These are phyloP conservation scores for Argyra leucocephala DNA, from an alignment of 2,888 invertebrate species.

Conservation along the genomic window DNA sequence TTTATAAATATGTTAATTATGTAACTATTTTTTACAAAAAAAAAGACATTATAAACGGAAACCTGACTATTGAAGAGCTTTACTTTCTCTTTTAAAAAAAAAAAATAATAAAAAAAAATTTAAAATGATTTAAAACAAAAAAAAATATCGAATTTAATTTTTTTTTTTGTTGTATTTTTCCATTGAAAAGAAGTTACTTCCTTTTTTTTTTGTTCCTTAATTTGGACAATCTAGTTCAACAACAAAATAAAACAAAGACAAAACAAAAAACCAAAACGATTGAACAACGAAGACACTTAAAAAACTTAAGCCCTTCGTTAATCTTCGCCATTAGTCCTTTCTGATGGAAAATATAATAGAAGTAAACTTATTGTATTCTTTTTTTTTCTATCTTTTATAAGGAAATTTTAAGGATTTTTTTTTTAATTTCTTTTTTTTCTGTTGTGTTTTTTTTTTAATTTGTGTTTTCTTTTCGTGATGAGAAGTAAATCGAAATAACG, in stretches of 20 bases:
- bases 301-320: constrained; percentile 11
- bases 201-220: not conserved
- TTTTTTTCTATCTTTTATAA: constrained; percentile 2
- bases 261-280: not conserved
- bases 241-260: not conserved
- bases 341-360: not conserved
- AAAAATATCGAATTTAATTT: not conserved
- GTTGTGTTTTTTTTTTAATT: not conserved
- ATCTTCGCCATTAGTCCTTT: constrained; percentile 11
- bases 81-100: no score
- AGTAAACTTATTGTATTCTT: not conserved
- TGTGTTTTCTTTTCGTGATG: not conserved
- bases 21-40: no score
- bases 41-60: no score
- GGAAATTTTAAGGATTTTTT: not conserved
- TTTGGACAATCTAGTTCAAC: not conserved
- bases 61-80: no score
- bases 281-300: constrained; percentile 5
- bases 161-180: not conserved
- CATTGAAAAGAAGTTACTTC: not conserved
- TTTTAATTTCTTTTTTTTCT: not conserved
- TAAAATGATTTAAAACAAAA: not conserved
- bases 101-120: not conserved
- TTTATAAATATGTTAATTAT: no score
- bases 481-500: not conserved